phyloP scores from a whole-genome alignment of 1,140 invertebrate genomes.

The Brachionus rotundiformis region DNA sequence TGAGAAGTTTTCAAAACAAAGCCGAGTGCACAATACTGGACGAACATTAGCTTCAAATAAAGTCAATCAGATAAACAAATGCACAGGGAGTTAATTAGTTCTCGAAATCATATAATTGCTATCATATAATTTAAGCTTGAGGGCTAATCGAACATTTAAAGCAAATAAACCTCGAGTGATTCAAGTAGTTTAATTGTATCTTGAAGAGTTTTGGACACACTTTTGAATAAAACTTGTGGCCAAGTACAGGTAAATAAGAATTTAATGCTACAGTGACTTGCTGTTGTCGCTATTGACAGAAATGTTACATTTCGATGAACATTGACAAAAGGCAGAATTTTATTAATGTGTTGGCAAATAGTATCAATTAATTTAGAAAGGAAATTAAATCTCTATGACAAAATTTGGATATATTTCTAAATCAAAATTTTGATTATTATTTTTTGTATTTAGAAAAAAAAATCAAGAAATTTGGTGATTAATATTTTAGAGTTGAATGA shows the following conservation, averaged over 20 bases:
- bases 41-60: not conserved
- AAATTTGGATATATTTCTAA: not conserved
- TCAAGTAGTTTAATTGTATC: not conserved
- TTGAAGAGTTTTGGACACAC: conserved; percentile 11
- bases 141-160: conserved; percentile 7
- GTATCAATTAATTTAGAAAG: not conserved
- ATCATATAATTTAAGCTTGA: conserved; percentile 1
- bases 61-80: conserved; percentile 14
- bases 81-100: conserved; percentile 1
- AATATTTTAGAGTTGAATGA: conserved; percentile 1
- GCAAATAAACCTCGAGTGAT: not conserved
- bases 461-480: not conserved
- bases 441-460: too few species aligned
- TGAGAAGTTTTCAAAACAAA: conserved; percentile 15
- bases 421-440: not conserved
- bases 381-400: conserved; percentile 23
- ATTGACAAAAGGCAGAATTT: not conserved
- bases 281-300: conserved; percentile 17
- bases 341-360: conserved; percentile 20
- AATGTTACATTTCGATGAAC: not conserved
- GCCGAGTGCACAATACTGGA: conserved; percentile 1
- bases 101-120: conserved; percentile 14
- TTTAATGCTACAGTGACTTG: conserved; percentile 8
- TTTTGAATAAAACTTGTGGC: conserved; percentile 7
- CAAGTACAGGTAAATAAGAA: not conserved